These are phyloP conservation scores for Aegotheles bennettii DNA, from an alignment of 2,113 vertebrate species.

Conservation along the genomic window DNA sequence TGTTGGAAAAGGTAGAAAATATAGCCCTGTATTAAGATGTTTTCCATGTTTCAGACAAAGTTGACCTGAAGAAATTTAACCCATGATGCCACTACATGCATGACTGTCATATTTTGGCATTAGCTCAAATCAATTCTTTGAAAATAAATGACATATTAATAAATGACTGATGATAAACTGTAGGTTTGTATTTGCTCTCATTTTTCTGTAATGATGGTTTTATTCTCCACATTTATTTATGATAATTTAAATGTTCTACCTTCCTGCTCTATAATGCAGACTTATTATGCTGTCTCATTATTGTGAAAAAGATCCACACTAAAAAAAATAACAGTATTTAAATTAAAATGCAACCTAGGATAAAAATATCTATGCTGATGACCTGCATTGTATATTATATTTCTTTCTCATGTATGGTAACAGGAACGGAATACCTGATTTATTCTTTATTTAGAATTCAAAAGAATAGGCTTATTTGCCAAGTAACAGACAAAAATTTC, in stretches of 20 bases:
- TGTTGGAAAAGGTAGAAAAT: not conserved
- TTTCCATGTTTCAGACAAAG: not conserved
- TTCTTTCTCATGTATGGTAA: not conserved
- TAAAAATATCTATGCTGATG: conserved; percentile 33
- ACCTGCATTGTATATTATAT: not conserved
- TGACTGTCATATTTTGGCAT: not conserved
- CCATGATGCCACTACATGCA: not conserved
- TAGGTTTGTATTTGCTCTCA: not conserved
- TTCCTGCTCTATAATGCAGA: not conserved
- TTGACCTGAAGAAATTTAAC: not conserved
- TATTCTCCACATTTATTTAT: conserved; percentile 4
- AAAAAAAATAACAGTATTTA: not conserved
- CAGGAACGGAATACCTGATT: not conserved
- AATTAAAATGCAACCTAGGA: conserved; percentile 14
- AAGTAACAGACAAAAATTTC: not conserved
- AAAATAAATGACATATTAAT: conserved; percentile 9
- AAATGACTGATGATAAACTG: not conserved
- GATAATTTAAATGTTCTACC: not conserved
- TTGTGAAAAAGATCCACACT: not conserved
- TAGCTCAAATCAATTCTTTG: not conserved
- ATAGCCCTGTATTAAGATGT: not conserved
- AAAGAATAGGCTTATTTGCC: not conserved
- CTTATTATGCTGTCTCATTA: not conserved
- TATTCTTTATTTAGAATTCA: conserved; percentile 15
- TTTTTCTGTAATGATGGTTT: conserved; percentile 9